A percentile compares a stretch with the other conserved stretches of the same genome.
Conservation (phyloP, 2,113 vertebrate genomes). For the Myrmecophaga tridactyla region DNA sequence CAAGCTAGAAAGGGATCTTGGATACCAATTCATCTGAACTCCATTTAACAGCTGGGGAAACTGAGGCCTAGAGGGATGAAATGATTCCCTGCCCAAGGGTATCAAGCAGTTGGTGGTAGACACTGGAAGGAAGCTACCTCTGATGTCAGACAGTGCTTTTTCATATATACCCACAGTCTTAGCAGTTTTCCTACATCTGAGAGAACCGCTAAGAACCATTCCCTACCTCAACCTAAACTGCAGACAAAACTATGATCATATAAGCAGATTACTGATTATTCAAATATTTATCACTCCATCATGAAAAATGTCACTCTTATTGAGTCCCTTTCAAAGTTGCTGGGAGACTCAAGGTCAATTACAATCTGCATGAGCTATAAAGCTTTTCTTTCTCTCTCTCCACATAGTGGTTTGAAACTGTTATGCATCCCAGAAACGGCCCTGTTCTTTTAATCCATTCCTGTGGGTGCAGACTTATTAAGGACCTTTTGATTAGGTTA, state of each 20-base stretch:
- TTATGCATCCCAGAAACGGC: too few relatives aligned
- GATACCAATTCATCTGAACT: not conserved
- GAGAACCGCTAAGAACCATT: not conserved
- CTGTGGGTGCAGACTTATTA: too few relatives aligned
- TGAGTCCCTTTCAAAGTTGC: not conserved
- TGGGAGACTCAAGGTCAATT: not conserved
- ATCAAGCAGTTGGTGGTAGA: rapidly evolving
- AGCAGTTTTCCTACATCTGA: not conserved
- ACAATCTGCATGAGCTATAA: not conserved
- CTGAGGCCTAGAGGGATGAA: not conserved
- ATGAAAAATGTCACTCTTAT: not conserved
- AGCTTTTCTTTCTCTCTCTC: not conserved
- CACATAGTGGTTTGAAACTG: too few relatives aligned
- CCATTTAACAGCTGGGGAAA: not conserved
- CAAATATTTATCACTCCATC: not conserved
- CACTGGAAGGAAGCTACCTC: not conserved
- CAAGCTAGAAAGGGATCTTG: not conserved
- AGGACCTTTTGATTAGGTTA: too few relatives aligned
- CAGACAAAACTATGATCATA: not conserved
- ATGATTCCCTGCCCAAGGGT: not conserved
- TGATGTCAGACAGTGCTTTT: not conserved
- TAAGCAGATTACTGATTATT: not conserved
- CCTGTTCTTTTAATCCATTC: too few relatives aligned
- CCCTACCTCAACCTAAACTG: not conserved
- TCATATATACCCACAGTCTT: not conserved